These are phyloP conservation scores for Leiothrix lutea DNA, from an alignment of 2,113 vertebrate species.

Conservation along the genomic window DNA sequence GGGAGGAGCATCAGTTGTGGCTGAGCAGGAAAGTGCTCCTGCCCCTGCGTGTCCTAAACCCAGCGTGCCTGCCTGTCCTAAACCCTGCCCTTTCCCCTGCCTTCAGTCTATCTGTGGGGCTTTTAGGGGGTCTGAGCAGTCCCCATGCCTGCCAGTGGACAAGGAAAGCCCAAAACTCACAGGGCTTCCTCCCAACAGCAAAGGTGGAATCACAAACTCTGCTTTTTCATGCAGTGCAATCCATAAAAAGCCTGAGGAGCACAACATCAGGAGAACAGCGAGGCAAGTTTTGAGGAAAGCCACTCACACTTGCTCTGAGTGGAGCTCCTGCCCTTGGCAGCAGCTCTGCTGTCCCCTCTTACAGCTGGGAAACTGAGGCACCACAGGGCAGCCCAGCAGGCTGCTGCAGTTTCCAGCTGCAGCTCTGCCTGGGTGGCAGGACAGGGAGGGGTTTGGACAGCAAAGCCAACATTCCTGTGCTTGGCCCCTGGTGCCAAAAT, in stretches of 20 bases:
- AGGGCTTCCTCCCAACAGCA: neutral
- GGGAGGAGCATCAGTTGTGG: neutral
- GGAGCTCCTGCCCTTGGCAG: neutral
- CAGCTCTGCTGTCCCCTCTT: neutral
- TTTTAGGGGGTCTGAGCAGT: neutral
- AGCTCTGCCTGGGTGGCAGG: neutral
- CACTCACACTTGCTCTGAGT: rapidly evolving
- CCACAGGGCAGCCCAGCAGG: neutral
- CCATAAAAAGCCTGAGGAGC: neutral
- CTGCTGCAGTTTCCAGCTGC: neutral
- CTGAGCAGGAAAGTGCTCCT: neutral
- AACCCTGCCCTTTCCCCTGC: neutral
- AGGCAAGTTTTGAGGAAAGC: neutral
- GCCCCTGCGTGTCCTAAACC: neutral
- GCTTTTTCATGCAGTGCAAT: neutral
- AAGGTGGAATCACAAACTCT: neutral
- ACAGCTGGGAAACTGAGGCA: neutral
- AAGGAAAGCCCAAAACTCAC: neutral
- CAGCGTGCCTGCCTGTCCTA: neutral
- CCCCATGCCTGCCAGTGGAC: rapidly evolving
- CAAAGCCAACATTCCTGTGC: neutral
- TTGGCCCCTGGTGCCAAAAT: neutral
- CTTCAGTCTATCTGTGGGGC: neutral
- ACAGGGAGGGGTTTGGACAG: neutral
- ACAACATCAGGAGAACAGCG: neutral